phyloP scores from a whole-genome alignment of 1,140 invertebrate species.

The Limonius californicus region DNA sequence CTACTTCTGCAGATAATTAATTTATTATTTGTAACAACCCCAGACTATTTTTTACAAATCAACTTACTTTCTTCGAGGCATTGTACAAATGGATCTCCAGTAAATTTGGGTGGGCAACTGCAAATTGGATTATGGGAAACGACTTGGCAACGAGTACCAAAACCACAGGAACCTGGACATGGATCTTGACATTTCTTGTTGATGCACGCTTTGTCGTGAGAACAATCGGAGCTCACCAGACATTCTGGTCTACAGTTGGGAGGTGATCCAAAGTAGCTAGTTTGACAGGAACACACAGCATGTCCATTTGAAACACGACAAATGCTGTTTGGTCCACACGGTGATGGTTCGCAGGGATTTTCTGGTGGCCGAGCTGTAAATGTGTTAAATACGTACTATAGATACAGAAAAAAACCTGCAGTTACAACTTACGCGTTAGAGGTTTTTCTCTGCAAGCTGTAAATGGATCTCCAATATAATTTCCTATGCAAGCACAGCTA shows the following conservation, averaged over 20 bases:
- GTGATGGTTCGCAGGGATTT: slow-evolving; percentile 74
- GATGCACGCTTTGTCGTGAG: slow-evolving; percentile 68
- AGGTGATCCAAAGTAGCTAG: slow-evolving; percentile 71
- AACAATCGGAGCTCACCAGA: slow-evolving; percentile 73
- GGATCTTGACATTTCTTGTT: slow-evolving; percentile 78
- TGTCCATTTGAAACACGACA: slow-evolving; percentile 66
- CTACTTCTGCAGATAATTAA: slow-evolving; percentile 28
- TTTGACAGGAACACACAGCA: slow-evolving; percentile 74
- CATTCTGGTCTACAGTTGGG: slow-evolving; percentile 77
- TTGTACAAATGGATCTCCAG: slow-evolving; percentile 79
- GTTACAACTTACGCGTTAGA: slow-evolving; percentile 49
- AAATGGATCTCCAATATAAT: slow-evolving; percentile 78
- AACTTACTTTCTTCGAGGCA: slow-evolving; percentile 55
- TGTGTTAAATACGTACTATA: neutral
- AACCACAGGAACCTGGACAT: slow-evolving; percentile 73
- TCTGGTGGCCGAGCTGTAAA: slow-evolving; percentile 47
- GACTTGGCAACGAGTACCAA: slow-evolving; percentile 73
- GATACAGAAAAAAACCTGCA: neutral
- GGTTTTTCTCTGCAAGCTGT: slow-evolving; percentile 65
- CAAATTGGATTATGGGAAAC: slow-evolving; percentile 83
- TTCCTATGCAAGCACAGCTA: slow-evolving; percentile 70
- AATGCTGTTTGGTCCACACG: slow-evolving; percentile 76
- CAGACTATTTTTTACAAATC: too few relatives aligned
- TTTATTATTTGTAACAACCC: neutral
- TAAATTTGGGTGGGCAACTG: slow-evolving; percentile 67